Conservation (phyloP, 2,888 invertebrate genomes). For the Caenorhabditis sp. region DNA sequence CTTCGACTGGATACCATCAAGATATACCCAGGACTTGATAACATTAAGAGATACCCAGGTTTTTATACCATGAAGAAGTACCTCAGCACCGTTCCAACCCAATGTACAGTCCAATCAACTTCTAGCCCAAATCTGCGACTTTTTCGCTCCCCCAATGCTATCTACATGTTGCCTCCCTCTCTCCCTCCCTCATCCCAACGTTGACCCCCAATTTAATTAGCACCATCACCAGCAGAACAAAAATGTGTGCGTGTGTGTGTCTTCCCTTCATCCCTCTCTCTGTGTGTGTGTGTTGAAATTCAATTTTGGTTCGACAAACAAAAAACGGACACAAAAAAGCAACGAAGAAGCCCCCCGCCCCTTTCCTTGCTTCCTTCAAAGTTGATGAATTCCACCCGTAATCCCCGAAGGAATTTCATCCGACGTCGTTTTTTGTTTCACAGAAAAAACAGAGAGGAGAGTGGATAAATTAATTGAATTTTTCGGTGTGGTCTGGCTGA, state of each 20-base stretch:
- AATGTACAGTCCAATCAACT: no score
- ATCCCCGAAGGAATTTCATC: neutral
- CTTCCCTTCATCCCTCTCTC: neutral
- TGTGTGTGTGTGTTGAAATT: conserved; percentile 12
- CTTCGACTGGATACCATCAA: no score
- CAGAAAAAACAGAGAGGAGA: neutral
- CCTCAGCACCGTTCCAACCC: no score
- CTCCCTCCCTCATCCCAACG: neutral
- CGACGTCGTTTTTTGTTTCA: neutral
- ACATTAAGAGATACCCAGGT: no score
- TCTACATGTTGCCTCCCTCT: neutral
- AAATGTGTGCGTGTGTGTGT: conserved; percentile 4
- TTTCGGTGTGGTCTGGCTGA: neutral
- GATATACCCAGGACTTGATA: no score
- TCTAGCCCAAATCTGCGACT: neutral
- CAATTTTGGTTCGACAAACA: conserved; percentile 11
- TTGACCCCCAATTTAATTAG: conserved; percentile 9
- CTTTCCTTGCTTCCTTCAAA: neutral
- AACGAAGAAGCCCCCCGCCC: neutral
- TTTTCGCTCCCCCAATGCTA: neutral
- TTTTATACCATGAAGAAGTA: no score
- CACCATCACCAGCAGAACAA: neutral
- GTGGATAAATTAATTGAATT: neutral
- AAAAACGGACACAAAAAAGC: neutral
- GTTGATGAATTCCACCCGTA: conserved; percentile 1